Evolutionary conservation across 2,797 vertebrate species (phyloP).

Genomic region (Pangasius sanitwongsei): DNA sequence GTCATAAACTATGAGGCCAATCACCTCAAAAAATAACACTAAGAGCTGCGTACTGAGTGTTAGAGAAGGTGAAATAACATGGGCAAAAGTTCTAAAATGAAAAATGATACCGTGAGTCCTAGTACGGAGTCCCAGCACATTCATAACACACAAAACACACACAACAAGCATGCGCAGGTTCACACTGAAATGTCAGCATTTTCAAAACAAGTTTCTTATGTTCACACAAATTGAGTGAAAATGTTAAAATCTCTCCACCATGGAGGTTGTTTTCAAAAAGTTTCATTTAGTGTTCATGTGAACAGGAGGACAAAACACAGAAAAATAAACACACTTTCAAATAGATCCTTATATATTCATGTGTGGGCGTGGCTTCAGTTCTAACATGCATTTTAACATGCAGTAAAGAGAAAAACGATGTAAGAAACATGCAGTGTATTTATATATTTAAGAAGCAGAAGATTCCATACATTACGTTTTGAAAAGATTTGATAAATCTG

Average conservation of each 20-base stretch:
- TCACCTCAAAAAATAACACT: neutral
- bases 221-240: too few species aligned
- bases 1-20: too few species aligned
- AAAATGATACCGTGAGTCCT: too few species aligned
- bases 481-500: neutral
- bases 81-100: too few species aligned
- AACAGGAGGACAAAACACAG: neutral
- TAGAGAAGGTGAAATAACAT: neutral
- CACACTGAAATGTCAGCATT: too few species aligned
- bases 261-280: neutral
- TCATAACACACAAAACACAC: neutral
- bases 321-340: neutral
- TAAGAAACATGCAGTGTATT: neutral
- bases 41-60: neutral
- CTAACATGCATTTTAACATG: neutral
- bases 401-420: neutral
- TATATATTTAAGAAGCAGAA: neutral
- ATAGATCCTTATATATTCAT: neutral
- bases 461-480: neutral
- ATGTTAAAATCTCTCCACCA: neutral
- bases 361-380: neutral
- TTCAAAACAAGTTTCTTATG: too few species aligned
- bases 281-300: neutral
- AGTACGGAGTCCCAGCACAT: neutral
- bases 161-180: neutral